A percentile compares a stretch with the other conserved stretches of the same genome.
These are phyloP conservation scores for Thyatira batis DNA, from an alignment of 2,888 invertebrate genomes.

Conservation along the genomic window DNA sequence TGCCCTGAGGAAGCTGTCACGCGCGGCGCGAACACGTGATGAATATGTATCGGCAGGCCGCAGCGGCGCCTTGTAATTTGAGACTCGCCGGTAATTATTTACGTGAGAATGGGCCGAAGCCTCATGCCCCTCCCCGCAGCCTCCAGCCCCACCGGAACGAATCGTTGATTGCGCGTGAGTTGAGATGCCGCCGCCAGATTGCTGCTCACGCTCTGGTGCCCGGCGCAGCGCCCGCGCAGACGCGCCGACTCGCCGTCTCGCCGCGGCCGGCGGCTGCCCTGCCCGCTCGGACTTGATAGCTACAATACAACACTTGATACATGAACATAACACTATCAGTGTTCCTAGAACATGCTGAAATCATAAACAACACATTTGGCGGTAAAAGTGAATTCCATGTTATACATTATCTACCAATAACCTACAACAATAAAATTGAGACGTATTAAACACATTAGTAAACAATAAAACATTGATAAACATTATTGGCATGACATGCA, in stretches of 20 bases:
- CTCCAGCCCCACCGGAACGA: constrained; percentile 62
- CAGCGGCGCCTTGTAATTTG: constrained; percentile 80
- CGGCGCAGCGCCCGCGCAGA: constrained; percentile 19
- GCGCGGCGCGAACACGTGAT: constrained; percentile 77
- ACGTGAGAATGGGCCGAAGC: constrained; percentile 74
- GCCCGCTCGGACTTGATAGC: constrained; percentile 17
- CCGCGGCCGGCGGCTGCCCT: constrained; percentile 24
- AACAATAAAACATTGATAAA: too few relatives aligned
- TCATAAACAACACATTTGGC: constrained; percentile 8
- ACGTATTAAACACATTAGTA: too few relatives aligned
- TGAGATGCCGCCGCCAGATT: constrained; percentile 73
- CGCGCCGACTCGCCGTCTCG: constrained; percentile 26
- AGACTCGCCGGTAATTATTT: constrained; percentile 80
- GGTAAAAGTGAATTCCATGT: too few relatives aligned
- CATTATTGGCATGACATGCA: too few relatives aligned
- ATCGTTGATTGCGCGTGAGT: constrained; percentile 75
- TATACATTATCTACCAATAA: too few relatives aligned
- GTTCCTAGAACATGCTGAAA: constrained; percentile 20
- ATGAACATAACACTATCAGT: constrained; percentile 12
- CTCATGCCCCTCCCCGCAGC: constrained; percentile 34
- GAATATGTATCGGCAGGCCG: constrained; percentile 77
- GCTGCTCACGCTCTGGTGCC: constrained; percentile 59
- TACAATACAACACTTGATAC: constrained; percentile 19
- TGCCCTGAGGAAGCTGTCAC: constrained; percentile 78
- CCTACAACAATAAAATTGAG: too few relatives aligned